Evolutionary conservation across 2,888 invertebrate genomes (phyloP), one percentile per base, ranked within the genome.

Genomic region (Leptinotarsa juncta): DNA sequence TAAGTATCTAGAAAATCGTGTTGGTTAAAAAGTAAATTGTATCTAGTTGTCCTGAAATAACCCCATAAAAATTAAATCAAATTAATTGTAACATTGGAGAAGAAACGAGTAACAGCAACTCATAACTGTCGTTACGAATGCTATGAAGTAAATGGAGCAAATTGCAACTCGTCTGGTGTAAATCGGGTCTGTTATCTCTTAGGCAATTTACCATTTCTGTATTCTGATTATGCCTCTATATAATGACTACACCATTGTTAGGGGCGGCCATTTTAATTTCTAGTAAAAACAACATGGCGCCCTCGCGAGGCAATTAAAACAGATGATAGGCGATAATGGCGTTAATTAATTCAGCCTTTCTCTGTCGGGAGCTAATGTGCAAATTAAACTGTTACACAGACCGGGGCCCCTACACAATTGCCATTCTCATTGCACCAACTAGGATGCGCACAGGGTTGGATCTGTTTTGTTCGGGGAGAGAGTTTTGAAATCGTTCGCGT

Each of bases 261-360:
- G 84, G 84, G 85, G 86, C 88, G 87, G 88, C 88, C 88, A 88
- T 88, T 88, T 88, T 88, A 88, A 88, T 88, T 87, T 87, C 87
- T 84, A 86, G 86, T 86, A 88, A 88, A 88, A 88, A 88, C 88
- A 88, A 88, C 88, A 88, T 88, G 88, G 88, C 88, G 87, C 86
- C 84, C 87, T 85, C 84, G 84, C 83, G 81, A 87, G 87, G 88
- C 88, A 88, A 88, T 88, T 88, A 88, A 88, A 88, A 87, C 88
- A 88, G 88, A 88, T 88, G 88, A 88, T 88, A 87, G 88, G 87
- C 88, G 88, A 88, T 88, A 88, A 88, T 88, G 84, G 88, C 87
- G 86, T 88, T 88, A 88, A 88, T 88, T 88, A 88, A 88, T 88
- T 88, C 88, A 86, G 86, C 86, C 88, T 88, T 88, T 88, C 88